Percentiles rank a stretch among this genome's conserved stretches.
Conservation (phyloP, 2,888 invertebrate species). For the Troides helena region DNA sequence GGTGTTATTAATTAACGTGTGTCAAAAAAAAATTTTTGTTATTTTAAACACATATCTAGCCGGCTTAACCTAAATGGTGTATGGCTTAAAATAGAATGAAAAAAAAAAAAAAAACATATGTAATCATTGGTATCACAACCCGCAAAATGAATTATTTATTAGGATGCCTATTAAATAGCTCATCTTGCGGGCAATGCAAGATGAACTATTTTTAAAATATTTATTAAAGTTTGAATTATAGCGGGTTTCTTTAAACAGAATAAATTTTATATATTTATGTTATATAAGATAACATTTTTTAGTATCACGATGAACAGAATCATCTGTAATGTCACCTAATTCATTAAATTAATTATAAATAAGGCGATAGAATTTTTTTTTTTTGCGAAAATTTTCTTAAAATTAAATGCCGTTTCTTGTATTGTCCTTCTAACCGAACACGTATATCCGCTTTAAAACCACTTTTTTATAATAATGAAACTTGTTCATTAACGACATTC, state of each 20-base stretch:
- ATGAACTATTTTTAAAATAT: too few relatives aligned
- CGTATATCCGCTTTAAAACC: not conserved
- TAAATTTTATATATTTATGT: not conserved
- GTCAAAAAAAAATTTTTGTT: not conserved
- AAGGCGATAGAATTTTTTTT: too few relatives aligned
- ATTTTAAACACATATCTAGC: not conserved
- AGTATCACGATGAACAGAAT: not conserved
- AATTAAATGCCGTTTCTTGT: too few relatives aligned
- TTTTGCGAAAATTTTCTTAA: too few relatives aligned
- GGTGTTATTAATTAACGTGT: not conserved
- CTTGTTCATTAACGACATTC: not conserved
- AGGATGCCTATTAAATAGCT: too few relatives aligned
- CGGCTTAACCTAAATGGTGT: too few relatives aligned
- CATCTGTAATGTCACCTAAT: not conserved
- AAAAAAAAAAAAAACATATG: too few relatives aligned
- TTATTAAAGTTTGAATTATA: not conserved
- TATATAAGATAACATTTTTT: not conserved
- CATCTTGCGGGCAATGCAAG: too few relatives aligned
- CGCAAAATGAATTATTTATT: not conserved
- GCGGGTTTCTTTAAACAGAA: not conserved
- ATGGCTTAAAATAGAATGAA: too few relatives aligned
- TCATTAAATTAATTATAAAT: not conserved
- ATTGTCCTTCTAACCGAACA: too few relatives aligned
- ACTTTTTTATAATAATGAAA: not conserved
- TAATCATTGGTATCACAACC: not conserved